phyloP scores from a whole-genome alignment of 2,113 vertebrate genomes.

The Rhea americana region DNA sequence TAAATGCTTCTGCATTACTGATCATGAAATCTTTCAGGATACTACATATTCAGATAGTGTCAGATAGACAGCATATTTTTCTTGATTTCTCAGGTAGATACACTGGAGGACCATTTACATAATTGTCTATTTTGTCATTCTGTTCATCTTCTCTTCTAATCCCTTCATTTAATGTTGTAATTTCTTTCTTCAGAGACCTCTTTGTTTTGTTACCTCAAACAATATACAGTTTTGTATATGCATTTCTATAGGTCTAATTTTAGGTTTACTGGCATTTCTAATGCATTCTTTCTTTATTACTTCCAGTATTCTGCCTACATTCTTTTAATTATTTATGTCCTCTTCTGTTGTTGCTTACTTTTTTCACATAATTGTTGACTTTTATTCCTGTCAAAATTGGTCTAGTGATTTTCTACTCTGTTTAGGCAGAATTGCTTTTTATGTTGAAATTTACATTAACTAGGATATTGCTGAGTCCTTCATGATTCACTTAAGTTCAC shows the following conservation, averaged over 20 bases:
- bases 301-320: background rate
- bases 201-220: background rate
- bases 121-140: background rate
- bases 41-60: background rate
- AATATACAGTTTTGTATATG: background rate
- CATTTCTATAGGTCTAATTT: constrained; percentile 1
- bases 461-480: background rate
- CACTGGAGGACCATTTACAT: background rate
- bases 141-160: background rate
- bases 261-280: background rate
- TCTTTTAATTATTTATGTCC: background rate
- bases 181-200: background rate
- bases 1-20: background rate
- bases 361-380: constrained; percentile 16
- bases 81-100: background rate
- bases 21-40: constrained; percentile 6
- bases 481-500: background rate
- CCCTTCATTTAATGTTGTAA: background rate
- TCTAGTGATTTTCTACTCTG: background rate
- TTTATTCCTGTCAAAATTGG: background rate
- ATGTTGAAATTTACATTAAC: background rate
- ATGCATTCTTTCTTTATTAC: background rate
- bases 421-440: background rate
- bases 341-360: constrained; percentile 13
- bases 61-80: background rate